Evolutionary conservation across 2,113 vertebrate genomes (phyloP).

Genomic region (Oxyura jamaicensis): DNA sequence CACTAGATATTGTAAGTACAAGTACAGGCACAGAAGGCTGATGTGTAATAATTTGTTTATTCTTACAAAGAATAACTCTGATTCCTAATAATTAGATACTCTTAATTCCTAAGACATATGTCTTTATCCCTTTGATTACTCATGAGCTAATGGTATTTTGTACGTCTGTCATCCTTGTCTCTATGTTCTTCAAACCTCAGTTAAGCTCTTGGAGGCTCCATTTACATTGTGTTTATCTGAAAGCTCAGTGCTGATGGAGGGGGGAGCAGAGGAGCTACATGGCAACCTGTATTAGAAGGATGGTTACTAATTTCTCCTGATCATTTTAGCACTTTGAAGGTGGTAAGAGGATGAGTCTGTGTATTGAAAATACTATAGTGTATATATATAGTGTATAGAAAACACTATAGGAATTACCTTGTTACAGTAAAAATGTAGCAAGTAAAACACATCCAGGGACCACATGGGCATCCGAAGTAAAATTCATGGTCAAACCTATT

Average conservation of each 20-base stretch:
- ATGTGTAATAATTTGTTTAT: background rate
- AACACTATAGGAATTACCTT: background rate
- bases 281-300: background rate
- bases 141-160: conserved; percentile 4
- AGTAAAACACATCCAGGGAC: background rate
- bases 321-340: background rate
- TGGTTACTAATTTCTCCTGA: background rate
- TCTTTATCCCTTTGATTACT: conserved; percentile 29
- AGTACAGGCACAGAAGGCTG: background rate
- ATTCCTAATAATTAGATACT: conserved; percentile 5
- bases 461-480: background rate
- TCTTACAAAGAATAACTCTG: background rate
- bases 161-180: background rate
- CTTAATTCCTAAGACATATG: conserved; percentile 6
- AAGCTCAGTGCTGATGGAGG: background rate
- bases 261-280: background rate
- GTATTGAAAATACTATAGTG: background rate
- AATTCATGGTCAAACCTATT: background rate
- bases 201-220: background rate
- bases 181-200: background rate
- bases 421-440: background rate
- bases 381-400: background rate
- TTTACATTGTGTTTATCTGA: background rate
- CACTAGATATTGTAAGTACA: background rate
- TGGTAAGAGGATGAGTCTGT: background rate